Percentiles rank a stretch among this genome's conserved stretches.
These are phyloP conservation scores for Acronicta psi DNA, from an alignment of 2,888 invertebrate genomes.

Conservation along the genomic window DNA sequence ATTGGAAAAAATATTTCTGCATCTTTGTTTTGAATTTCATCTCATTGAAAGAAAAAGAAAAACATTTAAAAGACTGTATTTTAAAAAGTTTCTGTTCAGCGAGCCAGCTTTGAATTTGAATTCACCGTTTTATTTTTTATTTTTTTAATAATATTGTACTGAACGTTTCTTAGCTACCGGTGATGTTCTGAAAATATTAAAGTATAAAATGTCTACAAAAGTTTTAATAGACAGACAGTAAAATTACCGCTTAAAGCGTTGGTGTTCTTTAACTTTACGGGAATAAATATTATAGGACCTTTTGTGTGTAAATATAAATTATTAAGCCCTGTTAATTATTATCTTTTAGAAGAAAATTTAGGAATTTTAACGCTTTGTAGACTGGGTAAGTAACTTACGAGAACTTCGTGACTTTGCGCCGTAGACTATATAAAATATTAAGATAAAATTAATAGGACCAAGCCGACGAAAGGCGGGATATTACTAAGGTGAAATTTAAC, in stretches of 20 bases:
- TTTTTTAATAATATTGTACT: neutral
- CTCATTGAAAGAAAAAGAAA: too few species aligned
- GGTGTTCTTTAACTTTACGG: slow-evolving; percentile 1
- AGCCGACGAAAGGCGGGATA: neutral
- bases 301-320: slow-evolving; percentile 17
- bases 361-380: too few species aligned
- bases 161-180: neutral
- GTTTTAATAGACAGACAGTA: slow-evolving; percentile 1
- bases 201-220: slow-evolving; percentile 7
- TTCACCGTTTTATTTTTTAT: too few species aligned
- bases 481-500: neutral
- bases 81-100: too few species aligned
- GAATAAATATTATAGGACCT: slow-evolving; percentile 17
- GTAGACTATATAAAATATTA: neutral
- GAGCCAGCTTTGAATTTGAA: too few species aligned
- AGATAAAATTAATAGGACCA: too few species aligned
- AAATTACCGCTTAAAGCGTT: neutral
- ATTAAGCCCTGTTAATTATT: slow-evolving; percentile 14
- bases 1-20: too few species aligned
- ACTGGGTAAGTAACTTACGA: too few species aligned
- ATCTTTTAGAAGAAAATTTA: too few species aligned
- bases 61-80: too few species aligned
- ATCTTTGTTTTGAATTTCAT: too few species aligned
- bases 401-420: neutral
- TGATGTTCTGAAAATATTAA: neutral